Base-by-base conservation (phyloP, 2,888 invertebrate genomes). In the Coenonympha arcania region DNA sequence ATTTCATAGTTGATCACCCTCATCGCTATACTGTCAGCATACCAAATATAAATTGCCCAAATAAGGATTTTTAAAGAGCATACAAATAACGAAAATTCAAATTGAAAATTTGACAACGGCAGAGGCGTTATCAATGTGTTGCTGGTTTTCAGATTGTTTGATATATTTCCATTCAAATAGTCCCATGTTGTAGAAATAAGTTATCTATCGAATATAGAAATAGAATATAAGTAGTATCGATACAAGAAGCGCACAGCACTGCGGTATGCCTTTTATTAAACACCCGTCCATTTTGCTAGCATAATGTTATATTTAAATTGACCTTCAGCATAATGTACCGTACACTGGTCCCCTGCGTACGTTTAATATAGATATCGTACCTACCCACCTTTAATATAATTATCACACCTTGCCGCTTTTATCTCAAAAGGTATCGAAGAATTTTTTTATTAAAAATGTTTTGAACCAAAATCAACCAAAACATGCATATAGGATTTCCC, bases 251-350 rank as follows among this genome's bases (percentile, higher is more conserved):
- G 20, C 15, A 36, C 57, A 47, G 47, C 61, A 56, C 60, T 56
- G n/a, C n/a, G 55, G 4, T 33, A 33, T 48, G 48, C 39, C 56
- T 55, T 60, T 61, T 61, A 62, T 61, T 60, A 63, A 59, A 57
- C 60, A 55, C 48, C 59, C 58, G 58, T 59, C 56, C 58, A 56
- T 62, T 63, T 56, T 49, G 54, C 52, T 50, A 55, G 50, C 57
- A 53, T 57, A 63, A 60, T 60, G 57, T 55, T 60, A 60, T 62
- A 63, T 63, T 64, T 62, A 66, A 65, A 68, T 63, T 64, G 64
- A 61, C 62, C 61, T 58, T 57, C 46, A 39, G 58, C 44, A 55
- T 59, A 65, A 66, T 66, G 64, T 65, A 56, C 53, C 62, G 61
- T 56, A 45, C 34, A 50, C 36, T 47, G 56, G 55, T 58, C 55